Evolutionary conservation across 2,888 invertebrate genomes (phyloP).

Genomic region (Amphipyra berbera): DNA sequence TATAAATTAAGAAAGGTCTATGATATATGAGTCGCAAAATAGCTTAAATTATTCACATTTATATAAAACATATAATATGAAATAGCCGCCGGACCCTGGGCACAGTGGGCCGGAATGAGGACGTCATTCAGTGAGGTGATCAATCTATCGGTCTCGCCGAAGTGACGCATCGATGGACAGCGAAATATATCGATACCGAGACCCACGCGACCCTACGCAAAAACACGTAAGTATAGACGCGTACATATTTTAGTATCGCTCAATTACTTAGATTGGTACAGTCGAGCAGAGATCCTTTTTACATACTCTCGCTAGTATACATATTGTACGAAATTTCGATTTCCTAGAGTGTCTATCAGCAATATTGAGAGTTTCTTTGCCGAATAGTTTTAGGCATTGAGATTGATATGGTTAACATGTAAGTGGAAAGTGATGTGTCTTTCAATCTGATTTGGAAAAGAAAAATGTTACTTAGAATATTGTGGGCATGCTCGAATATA

Average conservation of each 20-base stretch:
- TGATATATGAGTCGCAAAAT: background rate
- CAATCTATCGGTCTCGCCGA: constrained; percentile 78
- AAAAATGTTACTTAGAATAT: background rate
- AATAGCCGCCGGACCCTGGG: constrained; percentile 51
- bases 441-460: constrained; percentile 18
- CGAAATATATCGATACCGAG: constrained; percentile 80
- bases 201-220: constrained; percentile 65
- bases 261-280: constrained; percentile 62
- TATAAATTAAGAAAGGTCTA: too few species aligned
- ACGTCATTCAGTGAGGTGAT: constrained; percentile 80
- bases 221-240: constrained; percentile 64
- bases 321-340: constrained; percentile 54
- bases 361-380: constrained; percentile 35
- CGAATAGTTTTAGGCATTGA: constrained; percentile 26
- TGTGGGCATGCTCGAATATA: too few species aligned
- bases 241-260: constrained; percentile 61
- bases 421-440: constrained; percentile 15
- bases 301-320: constrained; percentile 46
- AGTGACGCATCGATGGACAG: constrained; percentile 81
- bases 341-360: constrained; percentile 29
- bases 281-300: constrained; percentile 54
- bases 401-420: constrained; percentile 22
- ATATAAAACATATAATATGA: constrained; percentile 37
- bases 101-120: constrained; percentile 72
- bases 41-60: constrained; percentile 45